Evolutionary conservation across 2,888 invertebrate species (phyloP).

Genomic region (Petrophora chlorosata): DNA sequence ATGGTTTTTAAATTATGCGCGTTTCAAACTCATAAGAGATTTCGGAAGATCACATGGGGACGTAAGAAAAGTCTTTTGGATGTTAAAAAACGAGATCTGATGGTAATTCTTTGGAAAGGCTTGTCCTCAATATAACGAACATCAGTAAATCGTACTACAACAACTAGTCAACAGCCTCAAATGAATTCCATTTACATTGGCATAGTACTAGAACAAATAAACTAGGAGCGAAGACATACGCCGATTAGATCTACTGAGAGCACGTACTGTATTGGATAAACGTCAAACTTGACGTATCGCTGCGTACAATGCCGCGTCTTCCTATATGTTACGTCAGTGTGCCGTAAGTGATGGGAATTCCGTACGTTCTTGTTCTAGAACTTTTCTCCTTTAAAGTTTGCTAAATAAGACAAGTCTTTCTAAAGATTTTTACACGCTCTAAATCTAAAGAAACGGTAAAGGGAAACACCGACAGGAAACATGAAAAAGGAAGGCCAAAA

Average conservation of each 20-base stretch:
- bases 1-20: too few species aligned
- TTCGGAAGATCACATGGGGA: too few species aligned
- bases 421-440: too few species aligned
- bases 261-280: conserved; percentile 80
- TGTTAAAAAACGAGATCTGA: too few species aligned
- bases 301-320: conserved; percentile 56
- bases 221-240: conserved; percentile 44
- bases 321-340: conserved; percentile 31
- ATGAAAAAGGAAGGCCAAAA: too few species aligned
- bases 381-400: background rate
- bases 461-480: too few species aligned
- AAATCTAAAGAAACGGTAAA: too few species aligned
- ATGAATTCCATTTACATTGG: conserved; percentile 9
- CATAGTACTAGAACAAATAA: conserved; percentile 50
- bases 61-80: too few species aligned
- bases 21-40: too few species aligned
- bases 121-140: background rate
- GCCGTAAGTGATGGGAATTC: conserved; percentile 35
- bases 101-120: too few species aligned
- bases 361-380: background rate
- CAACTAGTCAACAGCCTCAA: conserved; percentile 9
- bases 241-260: conserved; percentile 66
- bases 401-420: too few species aligned
- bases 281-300: conserved; percentile 75
- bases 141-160: conserved; percentile 6